These are phyloP conservation scores for Potamarius usumacintae DNA, from an alignment of 2,113 vertebrate genomes.

Conservation along the genomic window DNA sequence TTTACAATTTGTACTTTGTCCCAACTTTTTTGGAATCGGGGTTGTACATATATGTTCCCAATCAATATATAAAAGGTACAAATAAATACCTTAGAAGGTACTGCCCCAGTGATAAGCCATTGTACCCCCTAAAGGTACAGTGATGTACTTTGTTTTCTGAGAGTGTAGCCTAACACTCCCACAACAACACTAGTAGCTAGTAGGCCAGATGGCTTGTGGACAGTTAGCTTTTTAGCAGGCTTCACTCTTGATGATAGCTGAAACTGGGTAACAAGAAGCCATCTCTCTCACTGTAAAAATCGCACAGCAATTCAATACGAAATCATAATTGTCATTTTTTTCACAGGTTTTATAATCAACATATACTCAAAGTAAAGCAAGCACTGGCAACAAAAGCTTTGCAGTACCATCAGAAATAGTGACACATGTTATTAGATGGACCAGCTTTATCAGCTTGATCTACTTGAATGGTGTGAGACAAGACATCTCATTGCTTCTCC, in stretches of 20 bases:
- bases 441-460: background rate
- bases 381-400: background rate
- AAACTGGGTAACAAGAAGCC: background rate
- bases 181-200: background rate
- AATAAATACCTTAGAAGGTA: no score
- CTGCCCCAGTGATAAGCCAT: no score
- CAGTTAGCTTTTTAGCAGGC: background rate
- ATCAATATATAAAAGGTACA: no score
- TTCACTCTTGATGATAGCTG: background rate
- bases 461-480: background rate
- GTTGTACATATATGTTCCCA: no score
- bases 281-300: background rate
- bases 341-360: background rate
- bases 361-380: background rate
- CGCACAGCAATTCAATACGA: background rate
- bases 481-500: background rate
- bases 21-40: no score
- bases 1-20: no score
- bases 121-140: no score
- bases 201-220: background rate
- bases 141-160: no score
- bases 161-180: background rate
- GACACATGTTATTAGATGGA: background rate
- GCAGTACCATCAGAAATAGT: background rate
- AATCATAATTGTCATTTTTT: background rate